Conservation (phyloP, 2,797 vertebrate genomes). For the Apogon talboti region DNA sequence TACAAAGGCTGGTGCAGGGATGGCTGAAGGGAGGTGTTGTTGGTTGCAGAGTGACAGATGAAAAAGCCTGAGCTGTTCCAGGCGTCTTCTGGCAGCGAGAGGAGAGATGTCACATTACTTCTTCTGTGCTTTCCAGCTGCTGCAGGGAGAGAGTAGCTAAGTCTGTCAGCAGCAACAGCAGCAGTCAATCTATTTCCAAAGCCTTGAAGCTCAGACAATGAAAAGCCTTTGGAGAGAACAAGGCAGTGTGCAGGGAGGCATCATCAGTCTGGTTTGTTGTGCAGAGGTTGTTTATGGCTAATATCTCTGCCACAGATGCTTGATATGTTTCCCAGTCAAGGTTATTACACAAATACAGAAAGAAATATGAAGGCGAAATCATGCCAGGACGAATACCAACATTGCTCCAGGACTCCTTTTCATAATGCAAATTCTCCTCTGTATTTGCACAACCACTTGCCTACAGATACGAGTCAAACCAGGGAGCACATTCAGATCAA, state of each 20-base stretch:
- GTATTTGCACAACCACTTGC: background rate
- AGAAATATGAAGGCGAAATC: background rate
- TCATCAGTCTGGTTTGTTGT: constrained; percentile 47
- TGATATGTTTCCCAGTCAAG: constrained; percentile 38
- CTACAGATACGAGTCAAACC: background rate
- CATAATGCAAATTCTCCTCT: background rate
- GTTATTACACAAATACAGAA: constrained; percentile 8
- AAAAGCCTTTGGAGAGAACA: constrained; percentile 47
- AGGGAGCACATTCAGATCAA: background rate
- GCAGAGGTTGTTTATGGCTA: constrained; percentile 14
- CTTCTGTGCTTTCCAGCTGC: constrained; percentile 48
- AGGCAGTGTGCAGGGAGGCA: constrained; percentile 19
- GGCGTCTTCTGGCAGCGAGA: constrained; percentile 56
- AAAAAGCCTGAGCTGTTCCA: constrained; percentile 54
- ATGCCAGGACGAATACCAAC: background rate
- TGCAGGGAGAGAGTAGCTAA: constrained; percentile 48
- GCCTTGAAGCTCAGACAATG: constrained; percentile 53
- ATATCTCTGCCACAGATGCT: constrained; percentile 19
- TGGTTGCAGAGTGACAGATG: constrained; percentile 61
- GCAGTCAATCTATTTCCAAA: constrained; percentile 67
- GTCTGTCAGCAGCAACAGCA: constrained; percentile 62
- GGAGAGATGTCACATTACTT: constrained; percentile 60
- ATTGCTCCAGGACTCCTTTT: background rate
- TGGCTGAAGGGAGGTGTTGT: constrained; percentile 61
- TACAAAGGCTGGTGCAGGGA: constrained; percentile 30